Percentiles rank a stretch among this genome's conserved stretches.
These are phyloP conservation scores for Hirundo rustica DNA, from an alignment of 2,797 vertebrate species.

Conservation along the genomic window DNA sequence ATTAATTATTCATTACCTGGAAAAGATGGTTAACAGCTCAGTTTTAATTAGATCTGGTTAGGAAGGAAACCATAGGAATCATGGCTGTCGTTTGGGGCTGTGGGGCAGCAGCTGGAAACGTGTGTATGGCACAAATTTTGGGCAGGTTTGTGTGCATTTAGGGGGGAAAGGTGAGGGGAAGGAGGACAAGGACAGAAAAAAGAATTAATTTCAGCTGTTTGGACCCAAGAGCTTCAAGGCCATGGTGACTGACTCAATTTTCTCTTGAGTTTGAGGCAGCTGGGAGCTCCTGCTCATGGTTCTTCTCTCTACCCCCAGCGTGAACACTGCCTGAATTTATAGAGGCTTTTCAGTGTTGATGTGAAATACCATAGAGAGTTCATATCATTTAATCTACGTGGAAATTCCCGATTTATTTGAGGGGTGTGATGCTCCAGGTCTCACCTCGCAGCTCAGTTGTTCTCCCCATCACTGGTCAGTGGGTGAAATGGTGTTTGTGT, in stretches of 20 bases:
- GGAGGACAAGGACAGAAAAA: neutral
- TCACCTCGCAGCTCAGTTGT: neutral
- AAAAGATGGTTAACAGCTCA: neutral
- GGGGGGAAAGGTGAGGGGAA: neutral
- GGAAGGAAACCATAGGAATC: neutral
- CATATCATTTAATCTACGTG: fast-evolving
- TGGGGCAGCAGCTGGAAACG: neutral
- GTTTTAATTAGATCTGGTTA: constrained; percentile 28
- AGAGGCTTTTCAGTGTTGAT: neutral
- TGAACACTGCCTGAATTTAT: neutral
- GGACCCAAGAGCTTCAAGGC: neutral
- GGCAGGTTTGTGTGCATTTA: neutral
- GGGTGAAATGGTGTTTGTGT: neutral
- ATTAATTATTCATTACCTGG: constrained; percentile 17
- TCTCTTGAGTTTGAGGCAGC: neutral
- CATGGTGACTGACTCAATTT: neutral
- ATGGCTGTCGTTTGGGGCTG: neutral
- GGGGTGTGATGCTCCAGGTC: neutral
- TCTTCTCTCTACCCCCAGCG: neutral
- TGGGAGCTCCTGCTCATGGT: neutral
- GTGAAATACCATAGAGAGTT: neutral
- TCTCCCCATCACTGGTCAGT: neutral
- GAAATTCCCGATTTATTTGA: neutral
- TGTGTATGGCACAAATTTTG: neutral
- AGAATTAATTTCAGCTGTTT: neutral